Evolutionary conservation across 64 coral and sea anemone species (phyloP).

Genomic region (Platygyra sinensis): DNA sequence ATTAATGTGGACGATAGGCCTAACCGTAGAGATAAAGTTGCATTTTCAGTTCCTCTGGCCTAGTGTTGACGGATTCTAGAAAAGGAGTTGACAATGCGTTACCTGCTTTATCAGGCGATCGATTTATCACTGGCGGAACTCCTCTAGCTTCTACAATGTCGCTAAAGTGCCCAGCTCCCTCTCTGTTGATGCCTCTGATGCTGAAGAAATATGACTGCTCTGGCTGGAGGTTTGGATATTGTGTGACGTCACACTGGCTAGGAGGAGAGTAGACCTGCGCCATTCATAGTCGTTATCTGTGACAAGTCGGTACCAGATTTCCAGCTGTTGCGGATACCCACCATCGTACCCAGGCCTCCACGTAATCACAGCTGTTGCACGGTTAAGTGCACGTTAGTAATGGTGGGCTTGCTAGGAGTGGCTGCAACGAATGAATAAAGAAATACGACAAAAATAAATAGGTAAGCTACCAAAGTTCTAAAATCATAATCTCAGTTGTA

Average conservation of each 20-base stretch:
- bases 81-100: not conserved
- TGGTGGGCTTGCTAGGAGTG: slow-evolving; percentile 72
- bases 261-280: slow-evolving; percentile 31
- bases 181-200: slow-evolving; percentile 81
- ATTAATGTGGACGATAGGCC: too few species aligned
- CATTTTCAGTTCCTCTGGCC: too few species aligned
- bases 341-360: slow-evolving; percentile 93
- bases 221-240: slow-evolving; percentile 32
- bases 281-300: slow-evolving; percentile 75
- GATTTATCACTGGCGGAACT: slow-evolving; percentile 32
- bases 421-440: slow-evolving; percentile 27
- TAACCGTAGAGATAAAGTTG: too few species aligned
- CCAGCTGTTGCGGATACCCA: slow-evolving; percentile 73
- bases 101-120: slow-evolving; percentile 46
- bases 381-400: slow-evolving; percentile 44
- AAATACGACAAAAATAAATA: too few species aligned
- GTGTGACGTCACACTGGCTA: slow-evolving; percentile 68
- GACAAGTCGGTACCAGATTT: slow-evolving; percentile 76
- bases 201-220: slow-evolving; percentile 62
- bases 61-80: too few species aligned
- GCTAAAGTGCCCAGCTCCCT: slow-evolving; percentile 80
- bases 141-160: slow-evolving; percentile 49
- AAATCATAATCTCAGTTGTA: too few species aligned
- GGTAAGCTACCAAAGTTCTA: too few species aligned
- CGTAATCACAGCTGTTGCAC: slow-evolving; percentile 41